These are phyloP conservation scores for Acronicta leporina DNA, from an alignment of 2,888 invertebrate species.

Conservation along the genomic window DNA sequence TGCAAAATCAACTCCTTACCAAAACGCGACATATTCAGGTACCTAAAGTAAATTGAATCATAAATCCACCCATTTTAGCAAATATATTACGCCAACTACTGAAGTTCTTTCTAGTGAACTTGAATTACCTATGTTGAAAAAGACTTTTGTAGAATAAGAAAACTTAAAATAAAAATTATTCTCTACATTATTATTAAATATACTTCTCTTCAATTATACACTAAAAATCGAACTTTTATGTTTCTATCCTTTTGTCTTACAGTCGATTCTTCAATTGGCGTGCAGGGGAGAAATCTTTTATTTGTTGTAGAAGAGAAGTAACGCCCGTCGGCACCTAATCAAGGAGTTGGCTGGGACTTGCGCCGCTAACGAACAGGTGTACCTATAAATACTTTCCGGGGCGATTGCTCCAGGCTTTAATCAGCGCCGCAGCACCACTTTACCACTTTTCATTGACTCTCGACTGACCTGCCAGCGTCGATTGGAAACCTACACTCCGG, in stretches of 20 bases:
- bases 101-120: constrained; percentile 52
- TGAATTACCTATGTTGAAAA: constrained; percentile 57
- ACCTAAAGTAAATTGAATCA: constrained; percentile 64
- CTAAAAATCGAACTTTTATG: constrained; percentile 42
- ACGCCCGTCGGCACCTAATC: constrained; percentile 88
- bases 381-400: constrained; percentile 88
- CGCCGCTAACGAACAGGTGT: constrained; percentile 88
- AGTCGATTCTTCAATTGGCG: constrained; percentile 76
- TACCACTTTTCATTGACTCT: constrained; percentile 88
- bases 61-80: constrained; percentile 66
- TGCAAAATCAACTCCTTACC: constrained; percentile 80
- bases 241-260: constrained; percentile 59
- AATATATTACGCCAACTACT: constrained; percentile 49
- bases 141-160: constrained; percentile 12
- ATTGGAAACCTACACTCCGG: constrained; percentile 85
- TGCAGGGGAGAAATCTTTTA: constrained; percentile 82
- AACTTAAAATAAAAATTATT: neutral
- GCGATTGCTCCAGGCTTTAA: constrained; percentile 89
- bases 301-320: constrained; percentile 83
- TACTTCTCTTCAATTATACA: constrained; percentile 19
- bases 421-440: constrained; percentile 87
- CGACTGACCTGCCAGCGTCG: constrained; percentile 82
- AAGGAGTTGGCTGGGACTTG: constrained; percentile 87
- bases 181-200: too few relatives aligned
- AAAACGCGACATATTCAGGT: constrained; percentile 61